A percentile compares a stretch with the other conserved stretches of the same genome.
Conservation (phyloP, 2,113 vertebrate species). For the Scartelaos histophorus region DNA sequence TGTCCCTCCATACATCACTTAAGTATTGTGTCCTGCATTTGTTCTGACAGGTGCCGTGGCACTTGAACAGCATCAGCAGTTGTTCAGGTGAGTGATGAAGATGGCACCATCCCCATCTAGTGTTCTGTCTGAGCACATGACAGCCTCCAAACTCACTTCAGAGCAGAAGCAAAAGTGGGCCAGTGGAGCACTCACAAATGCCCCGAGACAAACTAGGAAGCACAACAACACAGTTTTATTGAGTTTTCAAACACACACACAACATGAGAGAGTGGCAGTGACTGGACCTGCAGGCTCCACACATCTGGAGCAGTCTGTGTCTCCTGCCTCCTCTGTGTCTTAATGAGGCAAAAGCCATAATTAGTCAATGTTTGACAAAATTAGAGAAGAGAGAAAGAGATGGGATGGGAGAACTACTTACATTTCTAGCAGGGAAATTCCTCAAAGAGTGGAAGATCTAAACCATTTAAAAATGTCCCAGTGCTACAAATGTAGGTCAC, state of each 20-base stretch:
- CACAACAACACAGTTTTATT: slow-evolving; percentile 14
- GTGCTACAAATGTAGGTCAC: slow-evolving; percentile 42
- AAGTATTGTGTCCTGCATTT: slow-evolving; percentile 2
- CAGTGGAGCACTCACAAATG: slow-evolving; percentile 59
- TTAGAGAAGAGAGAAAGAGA: slow-evolving; percentile 17
- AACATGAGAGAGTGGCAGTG: slow-evolving; percentile 35
- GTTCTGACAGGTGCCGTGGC: slow-evolving; percentile 11
- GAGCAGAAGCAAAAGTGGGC: slow-evolving; percentile 52
- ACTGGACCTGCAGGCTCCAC: slow-evolving; percentile 54
- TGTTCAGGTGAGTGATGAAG: slow-evolving; percentile 34
- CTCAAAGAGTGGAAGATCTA: slow-evolving; percentile 53
- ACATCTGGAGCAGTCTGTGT: slow-evolving; percentile 68
- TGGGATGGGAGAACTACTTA: slow-evolving; percentile 47
- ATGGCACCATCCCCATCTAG: slow-evolving; percentile 49
- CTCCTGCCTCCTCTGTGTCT: slow-evolving; percentile 48
- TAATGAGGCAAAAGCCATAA: slow-evolving; percentile 70
- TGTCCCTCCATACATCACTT: slow-evolving; percentile 20
- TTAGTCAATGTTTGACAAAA: slow-evolving; percentile 55
- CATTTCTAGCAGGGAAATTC: slow-evolving; percentile 29
- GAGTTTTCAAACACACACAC: not conserved
- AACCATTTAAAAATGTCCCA: slow-evolving; percentile 33
- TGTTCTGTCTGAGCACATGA: slow-evolving; percentile 32
- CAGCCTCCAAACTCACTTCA: slow-evolving; percentile 3
- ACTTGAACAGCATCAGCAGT: slow-evolving; percentile 19
- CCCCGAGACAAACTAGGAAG: slow-evolving; percentile 46